Evolutionary conservation across 2,888 invertebrate genomes (phyloP).

Genomic region (Calameuta pallipes): DNA sequence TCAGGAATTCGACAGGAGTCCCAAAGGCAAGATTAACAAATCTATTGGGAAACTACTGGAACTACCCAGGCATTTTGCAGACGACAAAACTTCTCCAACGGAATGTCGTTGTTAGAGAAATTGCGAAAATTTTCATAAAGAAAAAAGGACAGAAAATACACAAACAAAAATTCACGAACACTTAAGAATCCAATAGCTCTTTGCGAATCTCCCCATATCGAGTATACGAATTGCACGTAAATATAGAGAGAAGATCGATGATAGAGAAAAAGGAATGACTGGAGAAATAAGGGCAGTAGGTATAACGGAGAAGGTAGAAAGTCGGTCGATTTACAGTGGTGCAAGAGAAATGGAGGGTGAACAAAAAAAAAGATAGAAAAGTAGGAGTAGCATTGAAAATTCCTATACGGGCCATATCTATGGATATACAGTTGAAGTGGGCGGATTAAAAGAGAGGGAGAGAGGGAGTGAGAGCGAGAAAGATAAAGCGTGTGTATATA

Average conservation of each 20-base stretch:
- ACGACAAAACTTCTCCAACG: neutral
- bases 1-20: neutral
- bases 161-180: neutral
- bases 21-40: neutral
- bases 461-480: neutral
- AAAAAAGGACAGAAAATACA: neutral
- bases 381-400: neutral
- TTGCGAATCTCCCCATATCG: neutral
- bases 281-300: neutral
- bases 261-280: neutral
- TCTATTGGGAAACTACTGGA: neutral
- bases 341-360: neutral
- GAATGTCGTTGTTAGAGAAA: neutral
- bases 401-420: neutral
- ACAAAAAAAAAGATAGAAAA: neutral
- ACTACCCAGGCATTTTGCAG: neutral
- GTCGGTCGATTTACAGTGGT: neutral
- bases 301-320: neutral
- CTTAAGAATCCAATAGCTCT: neutral
- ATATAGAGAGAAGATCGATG: neutral
- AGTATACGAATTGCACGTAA: neutral
- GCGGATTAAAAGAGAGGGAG: neutral
- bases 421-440: neutral
- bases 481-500: neutral
- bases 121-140: neutral